Evolutionary conservation across 2,113 vertebrate genomes (phyloP).

Genomic region (Trinectes maculatus): DNA sequence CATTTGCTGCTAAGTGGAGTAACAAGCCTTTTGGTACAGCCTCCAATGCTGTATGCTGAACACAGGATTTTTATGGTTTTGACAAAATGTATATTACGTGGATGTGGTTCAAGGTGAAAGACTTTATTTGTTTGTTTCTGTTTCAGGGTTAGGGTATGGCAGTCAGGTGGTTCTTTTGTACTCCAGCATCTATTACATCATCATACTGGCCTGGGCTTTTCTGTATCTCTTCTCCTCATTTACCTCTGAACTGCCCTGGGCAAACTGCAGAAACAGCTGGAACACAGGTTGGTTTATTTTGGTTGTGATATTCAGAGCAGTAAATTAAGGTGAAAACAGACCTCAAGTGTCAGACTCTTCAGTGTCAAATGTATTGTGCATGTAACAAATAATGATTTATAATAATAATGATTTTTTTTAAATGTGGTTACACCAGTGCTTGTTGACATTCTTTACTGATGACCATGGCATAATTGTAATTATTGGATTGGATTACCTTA

Average conservation of each 20-base stretch:
- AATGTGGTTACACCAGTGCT: no score
- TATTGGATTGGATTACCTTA: no score
- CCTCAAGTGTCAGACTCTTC: no score
- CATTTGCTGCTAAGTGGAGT: neutral
- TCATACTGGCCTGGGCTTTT: conserved; percentile 96
- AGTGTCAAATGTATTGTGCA: no score
- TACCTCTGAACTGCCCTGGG: conserved; percentile 89
- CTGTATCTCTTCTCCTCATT: conserved; percentile 96
- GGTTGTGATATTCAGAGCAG: no score
- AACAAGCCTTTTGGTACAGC: neutral
- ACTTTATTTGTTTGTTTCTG: conserved; percentile 11
- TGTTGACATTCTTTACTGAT: no score
- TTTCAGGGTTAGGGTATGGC: conserved; percentile 81
- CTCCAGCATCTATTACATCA: conserved; percentile 87
- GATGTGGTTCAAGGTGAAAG: neutral
- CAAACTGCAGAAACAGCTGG: conserved; percentile 90
- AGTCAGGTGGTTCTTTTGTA: conserved; percentile 80
- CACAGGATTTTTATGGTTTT: neutral
- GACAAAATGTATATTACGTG: neutral
- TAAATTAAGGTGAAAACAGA: no score
- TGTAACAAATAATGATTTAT: no score
- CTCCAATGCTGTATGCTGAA: no score
- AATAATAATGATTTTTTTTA: no score
- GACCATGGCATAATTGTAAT: no score
- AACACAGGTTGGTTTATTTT: conserved; percentile 91